These are phyloP conservation scores for Anas platyrhynchos DNA, from an alignment of 2,113 vertebrate genomes.

Conservation along the genomic window DNA sequence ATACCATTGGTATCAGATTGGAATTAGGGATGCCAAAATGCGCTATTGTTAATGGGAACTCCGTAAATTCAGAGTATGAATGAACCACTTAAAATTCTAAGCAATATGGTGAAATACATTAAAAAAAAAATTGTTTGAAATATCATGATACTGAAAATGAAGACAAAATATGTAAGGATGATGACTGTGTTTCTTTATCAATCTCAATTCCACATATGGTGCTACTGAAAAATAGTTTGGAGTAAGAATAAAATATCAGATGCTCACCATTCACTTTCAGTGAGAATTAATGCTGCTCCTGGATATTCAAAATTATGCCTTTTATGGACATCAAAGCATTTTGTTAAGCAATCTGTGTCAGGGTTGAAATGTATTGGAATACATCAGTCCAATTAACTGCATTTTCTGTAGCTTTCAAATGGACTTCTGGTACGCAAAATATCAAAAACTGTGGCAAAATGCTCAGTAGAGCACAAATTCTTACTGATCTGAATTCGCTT, in stretches of 20 bases:
- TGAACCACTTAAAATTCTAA: not conserved
- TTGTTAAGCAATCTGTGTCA: not conserved
- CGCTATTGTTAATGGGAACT: not conserved
- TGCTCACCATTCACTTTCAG: not conserved
- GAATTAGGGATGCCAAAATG: not conserved
- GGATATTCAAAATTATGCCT: not conserved
- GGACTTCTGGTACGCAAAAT: not conserved
- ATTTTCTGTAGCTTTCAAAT: not conserved
- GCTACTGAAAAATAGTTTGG: not conserved
- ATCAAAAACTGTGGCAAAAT: not conserved
- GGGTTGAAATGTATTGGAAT: not conserved
- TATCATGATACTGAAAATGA: not conserved
- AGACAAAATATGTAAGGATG: not conserved
- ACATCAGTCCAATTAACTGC: not conserved
- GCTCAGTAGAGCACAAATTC: not conserved
- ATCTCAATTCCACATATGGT: not conserved
- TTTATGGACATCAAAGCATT: not conserved
- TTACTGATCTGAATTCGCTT: not conserved
- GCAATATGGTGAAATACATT: not conserved
- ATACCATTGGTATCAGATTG: not conserved
- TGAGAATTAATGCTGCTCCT: not conserved
- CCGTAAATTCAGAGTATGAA: not conserved
- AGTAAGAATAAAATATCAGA: not conserved
- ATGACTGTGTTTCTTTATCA: fast-evolving
- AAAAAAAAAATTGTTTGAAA: not conserved